Evolutionary conservation across 2,888 invertebrate species (phyloP).

Genomic region (Pelosia muscerda): DNA sequence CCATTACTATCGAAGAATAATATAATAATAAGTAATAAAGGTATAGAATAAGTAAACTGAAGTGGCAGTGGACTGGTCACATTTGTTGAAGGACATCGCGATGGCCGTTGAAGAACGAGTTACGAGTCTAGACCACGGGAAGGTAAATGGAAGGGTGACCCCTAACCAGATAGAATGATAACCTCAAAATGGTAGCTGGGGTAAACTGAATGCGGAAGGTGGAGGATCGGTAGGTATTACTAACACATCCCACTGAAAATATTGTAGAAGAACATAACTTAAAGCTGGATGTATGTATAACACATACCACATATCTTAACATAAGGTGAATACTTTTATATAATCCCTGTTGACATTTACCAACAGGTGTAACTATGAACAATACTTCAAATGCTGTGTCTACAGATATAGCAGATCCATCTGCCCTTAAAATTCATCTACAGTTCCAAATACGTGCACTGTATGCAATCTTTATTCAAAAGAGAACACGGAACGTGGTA

Average conservation of each 20-base stretch:
- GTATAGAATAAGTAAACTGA: too few relatives aligned
- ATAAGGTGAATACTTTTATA: not conserved
- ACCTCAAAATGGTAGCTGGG: too few relatives aligned
- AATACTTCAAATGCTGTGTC: not conserved
- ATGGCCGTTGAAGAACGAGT: too few relatives aligned
- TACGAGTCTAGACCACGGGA: too few relatives aligned
- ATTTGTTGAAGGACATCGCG: too few relatives aligned
- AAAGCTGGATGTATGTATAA: not conserved
- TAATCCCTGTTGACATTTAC: not conserved
- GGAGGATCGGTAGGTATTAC: too few relatives aligned
- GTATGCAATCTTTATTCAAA: not conserved
- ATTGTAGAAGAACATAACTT: not conserved
- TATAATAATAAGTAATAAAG: too few relatives aligned
- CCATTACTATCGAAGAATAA: too few relatives aligned
- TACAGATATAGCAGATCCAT: not conserved
- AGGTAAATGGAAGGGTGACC: too few relatives aligned
- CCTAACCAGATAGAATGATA: too few relatives aligned
- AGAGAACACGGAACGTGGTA: not conserved
- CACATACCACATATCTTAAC: not conserved
- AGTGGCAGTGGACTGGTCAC: too few relatives aligned
- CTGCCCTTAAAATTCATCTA: not conserved
- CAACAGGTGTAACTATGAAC: not conserved
- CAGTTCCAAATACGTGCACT: not conserved
- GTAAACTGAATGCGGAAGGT: too few relatives aligned
- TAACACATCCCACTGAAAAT: not conserved